A percentile compares a stretch with the other conserved stretches of the same genome.
phyloP scores from a whole-genome alignment of 2,113 vertebrate genomes.

The Mionectes macconnelli region DNA sequence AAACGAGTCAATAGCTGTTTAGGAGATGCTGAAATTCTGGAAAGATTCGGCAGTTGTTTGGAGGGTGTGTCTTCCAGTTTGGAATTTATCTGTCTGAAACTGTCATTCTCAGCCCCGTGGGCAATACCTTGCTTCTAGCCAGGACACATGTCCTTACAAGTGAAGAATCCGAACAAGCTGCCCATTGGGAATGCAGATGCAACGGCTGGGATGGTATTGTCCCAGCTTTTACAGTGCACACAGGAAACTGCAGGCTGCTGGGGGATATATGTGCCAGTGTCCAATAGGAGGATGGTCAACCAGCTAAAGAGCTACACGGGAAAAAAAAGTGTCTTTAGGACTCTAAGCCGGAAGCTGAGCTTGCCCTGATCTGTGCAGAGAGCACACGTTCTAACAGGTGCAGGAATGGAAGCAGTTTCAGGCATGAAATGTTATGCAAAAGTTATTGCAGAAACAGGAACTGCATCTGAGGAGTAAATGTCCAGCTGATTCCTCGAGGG shows the following conservation, averaged over 20 bases:
- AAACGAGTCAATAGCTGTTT: neutral
- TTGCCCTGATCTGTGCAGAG: rapidly evolving
- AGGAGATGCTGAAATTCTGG: neutral
- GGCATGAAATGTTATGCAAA: neutral
- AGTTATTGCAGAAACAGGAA: neutral
- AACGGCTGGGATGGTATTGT: neutral
- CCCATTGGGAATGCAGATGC: neutral
- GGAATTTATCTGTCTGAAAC: constrained; percentile 20
- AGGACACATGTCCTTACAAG: constrained; percentile 29
- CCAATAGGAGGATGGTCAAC: neutral
- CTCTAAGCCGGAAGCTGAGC: neutral
- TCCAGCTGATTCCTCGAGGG: neutral
- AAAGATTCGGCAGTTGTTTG: neutral
- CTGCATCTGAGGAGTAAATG: neutral
- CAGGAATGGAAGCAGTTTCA: neutral
- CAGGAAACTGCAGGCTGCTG: neutral
- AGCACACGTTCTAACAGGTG: neutral
- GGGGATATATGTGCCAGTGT: neutral
- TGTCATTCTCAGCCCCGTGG: constrained; percentile 17
- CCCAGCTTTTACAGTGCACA: neutral
- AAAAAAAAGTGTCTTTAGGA: neutral
- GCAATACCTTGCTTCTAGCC: neutral
- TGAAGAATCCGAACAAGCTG: neutral
- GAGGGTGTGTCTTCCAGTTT: constrained; percentile 17
- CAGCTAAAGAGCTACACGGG: neutral